A percentile compares a stretch with the other conserved stretches of the same genome.
Evolutionary conservation across 1,140 invertebrate species (phyloP).

Genomic region (Pissodes strobi): DNA sequence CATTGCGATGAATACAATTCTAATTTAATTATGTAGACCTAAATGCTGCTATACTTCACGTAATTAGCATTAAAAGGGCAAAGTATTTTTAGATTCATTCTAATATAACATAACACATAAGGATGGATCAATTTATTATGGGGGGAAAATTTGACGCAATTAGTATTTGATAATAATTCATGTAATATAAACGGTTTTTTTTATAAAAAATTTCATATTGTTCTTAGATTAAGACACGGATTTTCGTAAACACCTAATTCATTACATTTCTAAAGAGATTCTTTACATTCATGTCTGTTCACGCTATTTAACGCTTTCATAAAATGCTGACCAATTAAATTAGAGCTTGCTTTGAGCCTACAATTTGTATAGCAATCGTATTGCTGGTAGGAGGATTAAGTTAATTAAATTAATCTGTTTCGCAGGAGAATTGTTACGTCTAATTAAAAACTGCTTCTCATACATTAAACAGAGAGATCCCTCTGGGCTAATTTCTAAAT

Average conservation of each 20-base stretch:
- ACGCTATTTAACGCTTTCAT: constrained; percentile 17
- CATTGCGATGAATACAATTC: too few species aligned
- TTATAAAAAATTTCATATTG: too few species aligned
- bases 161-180: too few species aligned
- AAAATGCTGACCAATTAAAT: constrained; percentile 24
- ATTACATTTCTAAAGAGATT: constrained; percentile 15
- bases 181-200: too few species aligned
- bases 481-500: constrained; percentile 2
- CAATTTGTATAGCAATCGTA: constrained; percentile 20
- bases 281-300: constrained; percentile 14
- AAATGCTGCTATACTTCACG: too few species aligned
- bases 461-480: background rate
- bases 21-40: too few species aligned
- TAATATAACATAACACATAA: too few species aligned
- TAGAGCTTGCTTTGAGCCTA: constrained; percentile 16
- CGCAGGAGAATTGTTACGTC: constrained; percentile 15
- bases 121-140: too few species aligned
- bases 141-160: too few species aligned
- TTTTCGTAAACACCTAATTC: constrained; percentile 2
- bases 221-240: too few species aligned
- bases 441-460: constrained; percentile 19
- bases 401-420: constrained; percentile 22
- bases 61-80: too few species aligned
- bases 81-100: too few species aligned
- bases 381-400: constrained; percentile 3